Conservation (phyloP, 2,888 invertebrate genomes). For the Thyatira batis region DNA sequence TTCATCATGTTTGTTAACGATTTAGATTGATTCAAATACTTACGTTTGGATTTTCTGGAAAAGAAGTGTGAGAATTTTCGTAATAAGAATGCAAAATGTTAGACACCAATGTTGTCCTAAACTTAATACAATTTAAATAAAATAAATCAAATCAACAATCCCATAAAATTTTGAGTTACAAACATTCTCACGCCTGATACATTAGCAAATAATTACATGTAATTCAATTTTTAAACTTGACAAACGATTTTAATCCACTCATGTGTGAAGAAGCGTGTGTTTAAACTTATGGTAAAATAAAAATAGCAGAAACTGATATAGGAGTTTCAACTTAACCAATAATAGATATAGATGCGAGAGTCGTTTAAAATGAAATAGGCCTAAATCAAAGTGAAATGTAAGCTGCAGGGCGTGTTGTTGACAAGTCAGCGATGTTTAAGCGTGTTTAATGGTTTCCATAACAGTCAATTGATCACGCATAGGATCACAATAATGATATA, state of each 20-base stretch:
- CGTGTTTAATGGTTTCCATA: conserved; percentile 75
- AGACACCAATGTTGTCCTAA: not conserved
- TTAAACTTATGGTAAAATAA: conserved; percentile 40
- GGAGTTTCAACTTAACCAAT: conserved; percentile 15
- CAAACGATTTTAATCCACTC: conserved; percentile 73
- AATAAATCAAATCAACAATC: conserved; percentile 9
- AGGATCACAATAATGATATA: conserved; percentile 51
- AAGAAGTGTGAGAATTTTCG: not conserved
- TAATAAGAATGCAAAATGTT: not conserved
- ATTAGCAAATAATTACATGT: conserved; percentile 68
- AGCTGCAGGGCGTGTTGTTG: conserved; percentile 68
- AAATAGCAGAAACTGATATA: conserved; percentile 18
- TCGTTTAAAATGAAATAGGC: conserved; percentile 15
- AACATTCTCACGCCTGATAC: conserved; percentile 64
- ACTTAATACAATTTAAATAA: conserved; percentile 7
- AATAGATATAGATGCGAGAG: conserved; percentile 17
- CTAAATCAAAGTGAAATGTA: conserved; percentile 65
- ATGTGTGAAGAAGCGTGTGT: conserved; percentile 69
- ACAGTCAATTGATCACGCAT: conserved; percentile 78
- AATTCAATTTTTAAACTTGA: conserved; percentile 72
- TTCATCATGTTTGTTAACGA: no score
- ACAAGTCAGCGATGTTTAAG: conserved; percentile 58
- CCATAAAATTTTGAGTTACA: conserved; percentile 5
- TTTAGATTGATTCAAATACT: no score
- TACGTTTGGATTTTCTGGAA: no score